Base-by-base conservation (phyloP, 2,113 vertebrate genomes). In the Pterocles gutturalis region DNA sequence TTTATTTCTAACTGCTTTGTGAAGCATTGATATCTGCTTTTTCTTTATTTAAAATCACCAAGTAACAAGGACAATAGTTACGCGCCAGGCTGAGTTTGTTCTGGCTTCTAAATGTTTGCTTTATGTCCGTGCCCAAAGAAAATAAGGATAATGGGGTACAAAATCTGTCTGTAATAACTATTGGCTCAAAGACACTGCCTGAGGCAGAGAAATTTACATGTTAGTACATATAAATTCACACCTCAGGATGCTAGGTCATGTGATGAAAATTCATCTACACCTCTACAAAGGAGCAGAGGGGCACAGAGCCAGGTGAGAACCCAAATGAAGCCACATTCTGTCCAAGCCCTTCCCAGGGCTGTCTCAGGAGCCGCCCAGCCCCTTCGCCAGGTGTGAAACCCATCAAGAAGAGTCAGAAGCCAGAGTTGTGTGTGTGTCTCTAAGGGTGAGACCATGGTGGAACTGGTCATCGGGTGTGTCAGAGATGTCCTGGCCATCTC, bases 201-300 rank as follows among this genome's bases (percentile, higher is more conserved):
- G 29, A 80, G 29, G 21, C 17, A 36, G 43, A 57, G 41, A 66
- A 76, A 73, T 79, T 43, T 55, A 7, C 4, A 3, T 13, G 17
- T 34, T 22, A 51, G 12, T 17, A 7, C 0, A 0, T 22, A 26
- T 10, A 48, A 69, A 71, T 31, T 34, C 51, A 46, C 9, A 31
- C 3, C 12, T 81, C 29, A 29, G 7, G 2, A 11, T 62, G 10
- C 33, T 34, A 67, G 17, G 8, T 49, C 83, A 18, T 36, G 13
- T 25, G 19, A 48, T 26, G 43, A 66, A 86, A 43, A 12, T 31
- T 87, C 26, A 25, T 54, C 16, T n/a, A 54, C 6, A 13, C 9
- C 54, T 54, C 11, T 15, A n/a, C 26, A 80, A 71, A 71, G 12
- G 24, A 85, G 6, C 25, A 53, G 3, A 31, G 22, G 7, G 5